Base-by-base conservation (phyloP, 2,888 invertebrate genomes). In the Drosophila hamatofila region DNA sequence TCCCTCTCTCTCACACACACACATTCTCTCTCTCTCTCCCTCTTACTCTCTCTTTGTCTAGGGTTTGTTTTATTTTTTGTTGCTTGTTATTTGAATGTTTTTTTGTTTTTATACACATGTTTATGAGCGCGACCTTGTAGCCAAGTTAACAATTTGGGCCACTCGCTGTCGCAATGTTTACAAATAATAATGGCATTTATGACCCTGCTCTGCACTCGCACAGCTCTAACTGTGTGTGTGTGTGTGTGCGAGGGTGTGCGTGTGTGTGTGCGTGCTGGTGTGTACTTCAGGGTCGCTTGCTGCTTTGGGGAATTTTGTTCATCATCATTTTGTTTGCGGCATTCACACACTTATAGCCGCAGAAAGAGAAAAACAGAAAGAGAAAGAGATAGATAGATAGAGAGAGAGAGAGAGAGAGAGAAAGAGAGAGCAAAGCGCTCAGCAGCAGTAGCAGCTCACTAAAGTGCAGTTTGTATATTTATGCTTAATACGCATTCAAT, bases 151-250 rank as follows among this genome's bases (percentile, higher is more conserved):
- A 87, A 81, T 87, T 86, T 84, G 81, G 89, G 75, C 66, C 82
- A 81, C 82, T 78, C 79, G 80, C 81, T 81, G 89, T 75, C 85
- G 82, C 88, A 86, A 77, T 86, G 88, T 88, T 86, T 89, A 86
- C 86, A 84, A 87, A 87, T 82, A 87, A 87, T 89, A 86, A 86
- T 87, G 79, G 81, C 88, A 78, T 89, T 84, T 85, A 87, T 89
- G 88, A 89, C 89, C 89, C 87, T 78, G 82, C 71, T 80, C 68
- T 66, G 58, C 64, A 60, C 70, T 59, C 76, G 25, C 44, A 23
- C 27, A n/a, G 42, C 54, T 59, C 25, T 41, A 52, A 46, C 37
- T 62, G 35, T 33, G 37, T 35, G 41, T 42, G 49, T 49, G 41
- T 27, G 33, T 44, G 25, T 21, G 49, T 48, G 46, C 30, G 56